Evolutionary conservation across 2,888 invertebrate species (phyloP).

Genomic region (Leptinotarsa tumamoca): DNA sequence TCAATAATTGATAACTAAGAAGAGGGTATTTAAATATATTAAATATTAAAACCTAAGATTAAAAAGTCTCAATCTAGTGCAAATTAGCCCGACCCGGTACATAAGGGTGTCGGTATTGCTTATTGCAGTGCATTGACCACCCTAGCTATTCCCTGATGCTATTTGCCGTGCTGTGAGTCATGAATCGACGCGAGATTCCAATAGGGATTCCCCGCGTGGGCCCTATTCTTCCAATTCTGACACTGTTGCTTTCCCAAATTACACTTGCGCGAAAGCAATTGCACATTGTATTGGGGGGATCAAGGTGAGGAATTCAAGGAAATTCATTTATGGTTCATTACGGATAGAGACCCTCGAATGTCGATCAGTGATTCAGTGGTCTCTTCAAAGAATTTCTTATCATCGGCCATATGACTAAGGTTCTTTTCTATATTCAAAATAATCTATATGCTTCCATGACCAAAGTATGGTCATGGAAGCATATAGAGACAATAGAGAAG

Average conservation of each 20-base stretch:
- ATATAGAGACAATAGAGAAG: too few relatives aligned
- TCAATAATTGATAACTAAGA: neutral
- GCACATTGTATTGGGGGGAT: constrained; percentile 35
- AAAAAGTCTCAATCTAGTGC: constrained; percentile 18
- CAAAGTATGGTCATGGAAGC: too few relatives aligned
- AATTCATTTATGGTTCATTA: constrained; percentile 25
- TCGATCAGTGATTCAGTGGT: constrained; percentile 9
- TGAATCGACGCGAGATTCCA: constrained; percentile 61
- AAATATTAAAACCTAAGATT: neutral
- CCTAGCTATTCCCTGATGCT: constrained; percentile 62
- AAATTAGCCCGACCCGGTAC: constrained; percentile 16
- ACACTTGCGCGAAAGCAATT: constrained; percentile 33
- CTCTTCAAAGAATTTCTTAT: neutral
- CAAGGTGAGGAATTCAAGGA: constrained; percentile 20
- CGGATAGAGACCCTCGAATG: neutral
- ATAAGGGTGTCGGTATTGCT: constrained; percentile 45
- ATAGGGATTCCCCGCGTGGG: constrained; percentile 58
- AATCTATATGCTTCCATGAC: too few relatives aligned
- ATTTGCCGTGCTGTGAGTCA: constrained; percentile 64
- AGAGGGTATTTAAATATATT: too few relatives aligned
- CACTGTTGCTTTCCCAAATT: constrained; percentile 48
- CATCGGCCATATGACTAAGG: neutral
- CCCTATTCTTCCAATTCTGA: constrained; percentile 26
- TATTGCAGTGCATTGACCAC: constrained; percentile 51
- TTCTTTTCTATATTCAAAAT: too few relatives aligned